A percentile compares a stretch with the other conserved stretches of the same genome.
Conservation (phyloP, 2,888 invertebrate species). For the Bellardia pandia region DNA sequence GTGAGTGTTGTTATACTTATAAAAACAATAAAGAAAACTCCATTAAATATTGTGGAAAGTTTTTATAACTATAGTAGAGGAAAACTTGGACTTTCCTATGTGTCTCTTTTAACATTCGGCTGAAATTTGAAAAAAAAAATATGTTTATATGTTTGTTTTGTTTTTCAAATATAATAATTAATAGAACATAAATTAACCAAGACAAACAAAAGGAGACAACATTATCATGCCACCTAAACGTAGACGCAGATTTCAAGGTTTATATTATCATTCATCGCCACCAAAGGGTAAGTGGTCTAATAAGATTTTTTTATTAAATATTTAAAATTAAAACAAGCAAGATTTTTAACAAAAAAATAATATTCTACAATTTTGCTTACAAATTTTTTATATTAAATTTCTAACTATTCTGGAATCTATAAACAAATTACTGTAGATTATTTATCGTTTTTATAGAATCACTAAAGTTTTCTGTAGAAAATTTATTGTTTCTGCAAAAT, state of each 20-base stretch:
- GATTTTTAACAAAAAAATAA: no score
- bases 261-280: slow-evolving; percentile 84
- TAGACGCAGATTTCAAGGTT: slow-evolving; percentile 82
- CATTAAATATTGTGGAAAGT: slow-evolving; percentile 15
- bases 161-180: not conserved
- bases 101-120: not conserved
- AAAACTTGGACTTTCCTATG: slow-evolving; percentile 35
- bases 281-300: slow-evolving; percentile 83
- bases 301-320: not conserved
- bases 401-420: no score
- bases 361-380: no score
- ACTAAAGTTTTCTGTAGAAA: no score
- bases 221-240: slow-evolving; percentile 83
- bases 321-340: no score
- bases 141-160: not conserved
- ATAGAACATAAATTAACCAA: not conserved
- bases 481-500: no score
- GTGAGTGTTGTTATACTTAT: not conserved
- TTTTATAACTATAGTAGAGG: not conserved
- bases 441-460: no score
- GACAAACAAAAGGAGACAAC: not conserved
- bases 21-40: not conserved
- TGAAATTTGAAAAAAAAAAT: not conserved
- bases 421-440: no score
- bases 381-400: no score